These are phyloP conservation scores for Platerodrilus igneus DNA, from an alignment of 2,888 invertebrate species.

Conservation along the genomic window DNA sequence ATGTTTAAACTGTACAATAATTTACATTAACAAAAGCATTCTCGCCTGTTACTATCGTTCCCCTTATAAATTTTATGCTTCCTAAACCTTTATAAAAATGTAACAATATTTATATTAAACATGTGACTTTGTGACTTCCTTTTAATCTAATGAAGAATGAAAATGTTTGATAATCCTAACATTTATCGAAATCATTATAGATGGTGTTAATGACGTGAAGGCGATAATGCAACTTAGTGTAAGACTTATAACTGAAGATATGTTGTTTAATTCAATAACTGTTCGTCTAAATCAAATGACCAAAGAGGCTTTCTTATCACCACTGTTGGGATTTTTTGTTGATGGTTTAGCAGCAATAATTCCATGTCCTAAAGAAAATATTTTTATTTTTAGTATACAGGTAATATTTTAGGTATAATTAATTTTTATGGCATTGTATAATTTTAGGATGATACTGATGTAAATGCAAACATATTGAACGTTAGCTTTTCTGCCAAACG, in stretches of 20 bases:
- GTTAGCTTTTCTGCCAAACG: slow-evolving; percentile 88
- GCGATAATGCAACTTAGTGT: slow-evolving; percentile 90
- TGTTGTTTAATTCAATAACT: slow-evolving; percentile 91
- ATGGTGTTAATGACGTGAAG: slow-evolving; percentile 90
- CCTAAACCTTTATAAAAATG: too few relatives aligned
- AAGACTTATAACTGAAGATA: slow-evolving; percentile 86
- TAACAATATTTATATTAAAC: too few relatives aligned
- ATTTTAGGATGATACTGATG: slow-evolving; percentile 80
- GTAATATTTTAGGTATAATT: slow-evolving; percentile 8
- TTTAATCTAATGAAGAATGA: too few relatives aligned
- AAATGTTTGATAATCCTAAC: too few relatives aligned
- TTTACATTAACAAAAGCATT: too few relatives aligned
- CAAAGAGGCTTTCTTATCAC: slow-evolving; percentile 85
- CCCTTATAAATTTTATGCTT: too few relatives aligned
- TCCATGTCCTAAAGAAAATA: slow-evolving; percentile 87
- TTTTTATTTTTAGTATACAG: slow-evolving; percentile 86
- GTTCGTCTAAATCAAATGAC: slow-evolving; percentile 91
- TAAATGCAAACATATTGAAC: slow-evolving; percentile 80
- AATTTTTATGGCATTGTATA: neutral
- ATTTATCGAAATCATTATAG: too few relatives aligned
- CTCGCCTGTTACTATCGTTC: too few relatives aligned
- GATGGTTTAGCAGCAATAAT: slow-evolving; percentile 89
- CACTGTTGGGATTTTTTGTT: slow-evolving; percentile 78
- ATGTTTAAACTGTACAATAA: too few relatives aligned
- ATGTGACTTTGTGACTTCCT: too few relatives aligned